phyloP scores from a whole-genome alignment of 2,888 invertebrate species.

The Eurois occulta region DNA sequence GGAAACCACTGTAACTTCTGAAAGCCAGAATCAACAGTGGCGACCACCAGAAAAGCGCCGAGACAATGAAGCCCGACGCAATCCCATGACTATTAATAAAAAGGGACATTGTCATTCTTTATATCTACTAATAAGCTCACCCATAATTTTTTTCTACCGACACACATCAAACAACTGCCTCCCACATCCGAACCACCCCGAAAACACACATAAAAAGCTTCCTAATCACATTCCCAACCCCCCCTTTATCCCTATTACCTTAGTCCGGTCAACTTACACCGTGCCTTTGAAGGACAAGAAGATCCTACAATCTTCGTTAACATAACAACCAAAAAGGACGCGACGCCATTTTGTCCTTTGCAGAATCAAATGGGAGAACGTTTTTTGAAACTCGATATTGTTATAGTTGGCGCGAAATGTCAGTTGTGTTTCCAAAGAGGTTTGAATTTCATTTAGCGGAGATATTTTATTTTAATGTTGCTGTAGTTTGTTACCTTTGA shows the following conservation, averaged over 20 bases:
- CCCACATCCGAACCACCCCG: not conserved
- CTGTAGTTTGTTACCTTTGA: not conserved
- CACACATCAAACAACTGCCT: conserved; percentile 1
- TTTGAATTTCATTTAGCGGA: conserved; percentile 26
- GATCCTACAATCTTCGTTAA: conserved; percentile 41
- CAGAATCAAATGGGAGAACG: not conserved
- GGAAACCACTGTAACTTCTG: no score
- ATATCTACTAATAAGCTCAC: not conserved
- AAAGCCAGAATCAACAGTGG: no score
- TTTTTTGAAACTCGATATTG: conserved; percentile 51
- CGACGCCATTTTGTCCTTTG: conserved; percentile 8
- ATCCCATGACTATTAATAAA: not conserved
- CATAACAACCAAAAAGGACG: conserved; percentile 28
- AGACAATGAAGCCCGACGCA: no score
- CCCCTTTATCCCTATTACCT: conserved; percentile 12
- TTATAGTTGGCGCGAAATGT: conserved; percentile 8
- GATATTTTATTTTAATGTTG: conserved; percentile 18
- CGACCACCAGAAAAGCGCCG: no score
- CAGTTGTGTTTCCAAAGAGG: conserved; percentile 19
- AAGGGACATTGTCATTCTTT: not conserved
- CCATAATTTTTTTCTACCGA: not conserved
- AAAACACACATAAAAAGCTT: conserved; percentile 22
- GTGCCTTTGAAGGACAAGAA: conserved; percentile 25
- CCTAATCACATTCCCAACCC: conserved; percentile 36
- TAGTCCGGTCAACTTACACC: conserved; percentile 39